These are phyloP conservation scores for Aptenodytes patagonicus DNA, from an alignment of 2,113 vertebrate genomes.

Conservation along the genomic window DNA sequence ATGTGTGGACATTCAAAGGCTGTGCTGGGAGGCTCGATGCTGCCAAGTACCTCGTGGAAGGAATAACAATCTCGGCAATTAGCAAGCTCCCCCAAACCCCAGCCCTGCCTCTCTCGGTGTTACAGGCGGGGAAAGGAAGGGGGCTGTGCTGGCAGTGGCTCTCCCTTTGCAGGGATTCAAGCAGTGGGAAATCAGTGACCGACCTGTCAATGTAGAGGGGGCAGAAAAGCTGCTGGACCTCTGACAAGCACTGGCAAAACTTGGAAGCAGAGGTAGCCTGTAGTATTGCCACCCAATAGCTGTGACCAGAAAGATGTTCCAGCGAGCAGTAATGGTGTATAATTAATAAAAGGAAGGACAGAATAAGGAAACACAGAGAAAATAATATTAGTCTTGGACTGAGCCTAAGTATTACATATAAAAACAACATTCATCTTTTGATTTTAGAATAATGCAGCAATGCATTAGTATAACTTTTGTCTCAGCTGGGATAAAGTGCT, in stretches of 20 bases:
- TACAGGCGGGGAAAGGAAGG: background rate
- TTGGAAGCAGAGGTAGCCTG: background rate
- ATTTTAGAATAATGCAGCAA: slow-evolving; percentile 5
- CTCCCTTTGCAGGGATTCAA: background rate
- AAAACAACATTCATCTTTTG: background rate
- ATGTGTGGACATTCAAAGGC: slow-evolving; percentile 51
- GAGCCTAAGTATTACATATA: background rate
- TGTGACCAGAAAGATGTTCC: background rate
- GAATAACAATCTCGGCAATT: slow-evolving; percentile 60
- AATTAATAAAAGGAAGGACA: slow-evolving; percentile 18
- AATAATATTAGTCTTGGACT: slow-evolving; percentile 24
- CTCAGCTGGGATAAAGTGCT: background rate
- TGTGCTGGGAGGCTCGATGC: background rate
- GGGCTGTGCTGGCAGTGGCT: background rate
- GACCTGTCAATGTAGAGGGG: background rate
- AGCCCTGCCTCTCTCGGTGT: background rate
- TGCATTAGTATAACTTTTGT: background rate
- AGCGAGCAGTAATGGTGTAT: background rate
- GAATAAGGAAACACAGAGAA: background rate
- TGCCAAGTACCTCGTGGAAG: slow-evolving; percentile 56
- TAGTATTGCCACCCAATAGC: background rate
- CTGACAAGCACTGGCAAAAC: background rate
- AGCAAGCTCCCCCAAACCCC: background rate
- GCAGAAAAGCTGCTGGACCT: background rate
- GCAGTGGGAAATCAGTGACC: background rate